Conservation (phyloP, 30 jellyfish, hydroid and myxozoan species). For the Pseudorhiza aurosa region DNA sequence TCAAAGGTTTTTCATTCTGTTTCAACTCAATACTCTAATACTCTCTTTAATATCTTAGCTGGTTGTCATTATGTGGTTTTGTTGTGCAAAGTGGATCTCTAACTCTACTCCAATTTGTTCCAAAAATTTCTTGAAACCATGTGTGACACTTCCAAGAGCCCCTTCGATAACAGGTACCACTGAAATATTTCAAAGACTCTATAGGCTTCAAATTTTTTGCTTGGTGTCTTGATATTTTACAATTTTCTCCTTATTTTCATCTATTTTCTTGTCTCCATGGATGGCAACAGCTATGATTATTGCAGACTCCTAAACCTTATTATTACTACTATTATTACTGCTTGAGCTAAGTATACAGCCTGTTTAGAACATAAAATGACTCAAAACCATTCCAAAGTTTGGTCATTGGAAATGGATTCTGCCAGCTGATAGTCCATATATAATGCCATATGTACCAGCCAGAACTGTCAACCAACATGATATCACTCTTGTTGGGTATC, state of each 20-base stretch:
- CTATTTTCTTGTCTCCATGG: neutral
- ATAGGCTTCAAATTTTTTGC: neutral
- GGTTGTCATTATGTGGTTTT: neutral
- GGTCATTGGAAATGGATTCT: too few species aligned
- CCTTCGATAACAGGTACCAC: neutral
- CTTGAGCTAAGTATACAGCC: too few species aligned
- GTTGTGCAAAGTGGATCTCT: slow-evolving; percentile 35
- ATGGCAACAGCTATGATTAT: neutral
- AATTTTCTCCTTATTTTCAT: neutral
- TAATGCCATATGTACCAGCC: too few species aligned
- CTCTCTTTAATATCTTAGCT: slow-evolving; percentile 24
- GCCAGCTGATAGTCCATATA: too few species aligned
- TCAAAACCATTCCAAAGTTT: too few species aligned
- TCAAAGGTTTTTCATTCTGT: too few species aligned
- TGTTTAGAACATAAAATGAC: too few species aligned
- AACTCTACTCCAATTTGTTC: neutral
- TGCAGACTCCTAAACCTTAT: neutral
- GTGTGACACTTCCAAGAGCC: neutral
- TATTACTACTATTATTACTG: too few species aligned
- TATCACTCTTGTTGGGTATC: too few species aligned
- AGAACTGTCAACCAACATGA: too few species aligned
- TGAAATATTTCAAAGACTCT: neutral
- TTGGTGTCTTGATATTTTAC: neutral
- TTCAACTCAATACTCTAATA: too few species aligned
- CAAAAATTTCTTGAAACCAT: neutral